These are phyloP conservation scores for Taenioides sp. DNA, from an alignment of 2,797 vertebrate species.

Conservation along the genomic window DNA sequence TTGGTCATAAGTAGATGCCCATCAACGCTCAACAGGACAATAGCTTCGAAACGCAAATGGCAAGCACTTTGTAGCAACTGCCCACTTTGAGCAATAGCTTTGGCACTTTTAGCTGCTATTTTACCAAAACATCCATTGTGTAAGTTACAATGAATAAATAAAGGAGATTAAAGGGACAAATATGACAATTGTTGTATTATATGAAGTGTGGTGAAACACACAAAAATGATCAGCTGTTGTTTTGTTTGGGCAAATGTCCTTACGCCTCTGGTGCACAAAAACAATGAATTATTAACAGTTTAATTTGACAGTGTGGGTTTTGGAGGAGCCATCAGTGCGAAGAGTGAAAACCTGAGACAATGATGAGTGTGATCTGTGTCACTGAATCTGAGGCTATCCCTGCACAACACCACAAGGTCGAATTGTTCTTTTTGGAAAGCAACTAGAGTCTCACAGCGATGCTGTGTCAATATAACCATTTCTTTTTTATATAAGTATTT, in stretches of 20 bases:
- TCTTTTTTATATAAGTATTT: too few relatives aligned
- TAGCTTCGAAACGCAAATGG: slow-evolving; percentile 47
- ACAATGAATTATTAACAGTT: slow-evolving; percentile 9
- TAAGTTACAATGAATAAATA: slow-evolving; percentile 8
- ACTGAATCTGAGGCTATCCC: not conserved
- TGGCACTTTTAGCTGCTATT: slow-evolving; percentile 6
- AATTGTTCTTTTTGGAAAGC: too few relatives aligned
- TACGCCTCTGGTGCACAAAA: not conserved
- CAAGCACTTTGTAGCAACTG: slow-evolving; percentile 24
- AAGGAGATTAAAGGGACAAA: slow-evolving; percentile 1
- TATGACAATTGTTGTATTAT: not conserved
- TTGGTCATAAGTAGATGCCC: slow-evolving; percentile 43
- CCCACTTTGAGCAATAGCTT: slow-evolving; percentile 15
- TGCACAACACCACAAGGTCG: not conserved
- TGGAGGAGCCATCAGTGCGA: not conserved
- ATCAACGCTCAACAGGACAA: slow-evolving; percentile 45
- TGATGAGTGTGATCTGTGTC: not conserved
- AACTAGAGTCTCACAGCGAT: too few relatives aligned
- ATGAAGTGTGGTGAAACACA: slow-evolving; percentile 1
- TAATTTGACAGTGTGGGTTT: not conserved
- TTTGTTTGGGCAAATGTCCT: slow-evolving; percentile 6
- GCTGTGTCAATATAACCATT: too few relatives aligned
- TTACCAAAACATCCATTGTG: slow-evolving; percentile 8
- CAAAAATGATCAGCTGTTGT: not conserved
- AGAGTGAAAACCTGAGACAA: slow-evolving; percentile 6